Base-by-base conservation (phyloP, 2,888 invertebrate genomes). In the Cataglyphis albicans region DNA sequence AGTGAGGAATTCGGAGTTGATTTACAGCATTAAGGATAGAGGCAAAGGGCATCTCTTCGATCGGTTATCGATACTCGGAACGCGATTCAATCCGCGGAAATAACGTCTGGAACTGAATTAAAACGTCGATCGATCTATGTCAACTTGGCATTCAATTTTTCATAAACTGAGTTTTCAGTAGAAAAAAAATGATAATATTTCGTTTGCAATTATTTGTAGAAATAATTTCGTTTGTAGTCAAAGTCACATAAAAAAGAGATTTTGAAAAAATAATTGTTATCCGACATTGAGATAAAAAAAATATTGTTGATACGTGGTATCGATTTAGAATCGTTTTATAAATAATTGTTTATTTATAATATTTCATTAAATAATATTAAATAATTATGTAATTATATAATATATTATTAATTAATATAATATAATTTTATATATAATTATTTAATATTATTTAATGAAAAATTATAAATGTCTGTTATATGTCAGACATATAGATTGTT, bases 1-100 rank as follows among this genome's bases (percentile, higher is more conserved):
- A 89, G 89, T 89, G 87, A 88, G 86, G 84, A 83, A 70, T 65
- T 75, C 72, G 21, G 44, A 18, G 3, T 80, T 35, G 78, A 44
- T 59, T 80, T 41, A 78, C 38, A 52, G n/a, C 52, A n/a, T 52
- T 52, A 29, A 32, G n/a, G 10, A 29, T 12, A 10, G 5, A 29
- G 52, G 1, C 7, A 15, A 1, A 6, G 55, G 32, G 38, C n/a
- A 32, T 7, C 25, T 44, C 38, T 55, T 35, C 29, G 75, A 72
- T 65, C 57, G 52, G 41, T 25, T 64, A 55, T 70, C 72, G 72
- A 72, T 59, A n/a, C 10, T 35, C 41, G 38, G 25, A 44, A 67
- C 52, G 67, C 44, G 18, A 59, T 72, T 61, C 32, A 57, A 57
- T 59, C 44, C 25, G 67, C 76, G 57, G 57, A 57, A 55, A 72